Evolutionary conservation across 1,140 invertebrate genomes (phyloP).

Genomic region (Cataglyphis hispanica): DNA sequence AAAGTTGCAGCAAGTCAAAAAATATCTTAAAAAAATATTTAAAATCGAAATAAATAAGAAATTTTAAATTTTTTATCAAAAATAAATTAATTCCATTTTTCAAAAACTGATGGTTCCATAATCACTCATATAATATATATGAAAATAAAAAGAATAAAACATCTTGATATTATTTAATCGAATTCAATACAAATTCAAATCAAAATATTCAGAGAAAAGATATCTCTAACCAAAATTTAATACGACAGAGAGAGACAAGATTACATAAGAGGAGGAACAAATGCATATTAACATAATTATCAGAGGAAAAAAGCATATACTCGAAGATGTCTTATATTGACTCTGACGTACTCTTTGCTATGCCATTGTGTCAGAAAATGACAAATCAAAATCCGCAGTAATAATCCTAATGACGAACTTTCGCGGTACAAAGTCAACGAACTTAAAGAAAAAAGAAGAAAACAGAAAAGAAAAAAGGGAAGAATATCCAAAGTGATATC

Average conservation of each 20-base stretch:
- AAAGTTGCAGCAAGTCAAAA: background rate
- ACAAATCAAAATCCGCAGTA: constrained; percentile 44
- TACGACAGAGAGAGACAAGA: background rate
- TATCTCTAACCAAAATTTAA: background rate
- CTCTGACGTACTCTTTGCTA: background rate
- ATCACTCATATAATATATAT: background rate
- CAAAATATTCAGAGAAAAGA: background rate
- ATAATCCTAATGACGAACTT: constrained; percentile 16
- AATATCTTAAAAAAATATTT: background rate
- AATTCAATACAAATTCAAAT: constrained; percentile 15
- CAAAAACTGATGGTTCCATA: background rate
- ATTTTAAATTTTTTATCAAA: constrained; percentile 5
- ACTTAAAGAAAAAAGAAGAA: background rate
- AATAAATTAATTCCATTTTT: constrained; percentile 12
- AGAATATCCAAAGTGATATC: constrained; percentile 16
- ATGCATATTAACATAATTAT: background rate
- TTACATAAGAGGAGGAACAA: background rate
- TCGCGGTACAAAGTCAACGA: constrained; percentile 1
- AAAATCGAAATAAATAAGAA: constrained; percentile 8
- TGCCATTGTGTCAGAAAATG: constrained; percentile 28
- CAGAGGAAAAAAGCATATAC: background rate
- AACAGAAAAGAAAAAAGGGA: constrained; percentile 1
- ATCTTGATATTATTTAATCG: constrained; percentile 21
- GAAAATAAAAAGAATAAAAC: constrained; percentile 19
- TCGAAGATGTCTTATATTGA: background rate